These are phyloP conservation scores for Daboia siamensis DNA, from an alignment of 2,113 vertebrate genomes.

Conservation along the genomic window DNA sequence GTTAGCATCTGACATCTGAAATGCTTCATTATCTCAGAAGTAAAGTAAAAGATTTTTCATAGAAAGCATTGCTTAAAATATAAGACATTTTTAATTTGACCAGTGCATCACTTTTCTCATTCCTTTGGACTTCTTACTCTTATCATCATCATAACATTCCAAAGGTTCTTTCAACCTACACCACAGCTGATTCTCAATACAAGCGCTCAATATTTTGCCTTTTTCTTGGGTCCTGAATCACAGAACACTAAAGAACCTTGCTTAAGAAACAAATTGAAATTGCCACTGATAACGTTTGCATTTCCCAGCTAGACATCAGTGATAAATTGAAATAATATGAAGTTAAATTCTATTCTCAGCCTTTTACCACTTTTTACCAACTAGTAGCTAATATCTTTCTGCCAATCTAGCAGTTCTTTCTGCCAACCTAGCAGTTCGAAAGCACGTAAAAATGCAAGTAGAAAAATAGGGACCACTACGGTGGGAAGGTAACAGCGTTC, in stretches of 20 bases:
- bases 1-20: slow-evolving; percentile 34
- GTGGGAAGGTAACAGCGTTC: too few relatives aligned
- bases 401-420: too few relatives aligned
- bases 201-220: not conserved
- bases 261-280: not conserved
- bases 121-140: too few relatives aligned
- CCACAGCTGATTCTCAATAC: too few relatives aligned
- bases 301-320: not conserved
- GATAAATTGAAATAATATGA: not conserved
- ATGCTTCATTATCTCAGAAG: slow-evolving; percentile 22
- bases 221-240: not conserved
- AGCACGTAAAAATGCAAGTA: too few relatives aligned
- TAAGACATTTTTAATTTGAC: not conserved
- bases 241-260: not conserved
- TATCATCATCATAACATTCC: not conserved
- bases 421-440: too few relatives aligned
- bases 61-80: slow-evolving; percentile 50
- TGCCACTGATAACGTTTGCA: not conserved
- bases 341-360: not conserved
- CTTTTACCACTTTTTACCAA: not conserved
- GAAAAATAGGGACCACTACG: too few relatives aligned
- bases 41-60: slow-evolving; percentile 41
- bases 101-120: not conserved
- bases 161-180: not conserved
- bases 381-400: not conserved